Conservation (phyloP, 2,888 invertebrate species). For the Palloptera scutellata region DNA sequence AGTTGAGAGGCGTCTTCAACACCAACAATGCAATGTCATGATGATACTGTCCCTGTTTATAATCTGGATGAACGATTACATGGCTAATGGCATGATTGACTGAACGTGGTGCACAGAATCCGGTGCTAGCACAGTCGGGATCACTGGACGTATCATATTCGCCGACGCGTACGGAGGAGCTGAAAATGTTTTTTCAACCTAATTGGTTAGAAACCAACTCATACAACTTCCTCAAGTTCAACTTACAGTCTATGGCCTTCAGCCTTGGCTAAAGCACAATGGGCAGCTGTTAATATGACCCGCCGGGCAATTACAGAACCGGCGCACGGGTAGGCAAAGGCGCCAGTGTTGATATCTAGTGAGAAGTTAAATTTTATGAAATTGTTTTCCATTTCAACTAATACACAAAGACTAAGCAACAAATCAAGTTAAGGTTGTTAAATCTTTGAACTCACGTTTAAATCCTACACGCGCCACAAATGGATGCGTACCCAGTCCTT, state of each 20-base stretch:
- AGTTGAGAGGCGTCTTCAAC: slow-evolving; percentile 74
- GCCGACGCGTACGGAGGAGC: slow-evolving; percentile 77
- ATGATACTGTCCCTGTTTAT: slow-evolving; percentile 72
- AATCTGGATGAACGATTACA: slow-evolving; percentile 80
- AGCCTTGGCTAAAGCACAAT: slow-evolving; percentile 80
- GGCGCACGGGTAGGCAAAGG: slow-evolving; percentile 77
- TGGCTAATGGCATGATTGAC: slow-evolving; percentile 77
- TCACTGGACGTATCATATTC: slow-evolving; percentile 77
- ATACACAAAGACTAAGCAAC: too few species aligned
- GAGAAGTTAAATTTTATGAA: background rate
- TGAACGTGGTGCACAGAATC: slow-evolving; percentile 77
- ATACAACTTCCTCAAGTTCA: background rate
- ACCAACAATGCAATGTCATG: slow-evolving; percentile 80
- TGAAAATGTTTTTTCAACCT: slow-evolving; percentile 50
- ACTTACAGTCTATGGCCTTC: slow-evolving; percentile 80
- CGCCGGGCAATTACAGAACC: slow-evolving; percentile 74
- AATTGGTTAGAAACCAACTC: slow-evolving; percentile 4
- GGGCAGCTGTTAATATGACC: slow-evolving; percentile 78
- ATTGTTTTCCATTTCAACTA: background rate
- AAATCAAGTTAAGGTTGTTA: too few species aligned
- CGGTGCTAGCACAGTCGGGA: slow-evolving; percentile 75
- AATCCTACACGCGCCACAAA: slow-evolving; percentile 81
- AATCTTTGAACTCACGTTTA: slow-evolving; percentile 70
- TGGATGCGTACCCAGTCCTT: slow-evolving; percentile 77
- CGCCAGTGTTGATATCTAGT: slow-evolving; percentile 73